Conservation (phyloP, 2,888 invertebrate genomes). For the Tineola bisselliella region DNA sequence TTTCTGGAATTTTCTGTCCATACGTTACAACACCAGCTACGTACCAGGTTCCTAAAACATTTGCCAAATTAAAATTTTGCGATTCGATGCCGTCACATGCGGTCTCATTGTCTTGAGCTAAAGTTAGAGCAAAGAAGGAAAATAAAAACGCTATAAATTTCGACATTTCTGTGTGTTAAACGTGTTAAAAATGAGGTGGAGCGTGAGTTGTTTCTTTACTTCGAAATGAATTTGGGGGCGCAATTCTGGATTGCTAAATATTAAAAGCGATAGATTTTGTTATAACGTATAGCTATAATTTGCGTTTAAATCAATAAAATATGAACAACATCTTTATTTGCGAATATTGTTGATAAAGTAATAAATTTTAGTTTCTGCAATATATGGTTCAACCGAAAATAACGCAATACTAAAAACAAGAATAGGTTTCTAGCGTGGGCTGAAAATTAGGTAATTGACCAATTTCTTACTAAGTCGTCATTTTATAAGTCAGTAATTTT, state of each 20-base stretch:
- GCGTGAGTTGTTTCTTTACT: background rate
- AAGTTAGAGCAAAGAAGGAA: background rate
- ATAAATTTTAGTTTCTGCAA: too few species aligned
- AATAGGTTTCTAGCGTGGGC: background rate
- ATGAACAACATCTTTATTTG: too few species aligned
- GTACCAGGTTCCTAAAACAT: slow-evolving; percentile 30
- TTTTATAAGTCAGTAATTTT: too few species aligned
- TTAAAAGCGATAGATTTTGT: too few species aligned
- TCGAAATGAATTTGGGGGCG: background rate
- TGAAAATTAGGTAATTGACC: background rate
- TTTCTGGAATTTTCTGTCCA: slow-evolving; percentile 32
- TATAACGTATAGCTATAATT: too few species aligned
- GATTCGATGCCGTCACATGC: slow-evolving; percentile 2
- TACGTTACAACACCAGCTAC: slow-evolving; percentile 35
- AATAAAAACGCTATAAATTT: background rate
- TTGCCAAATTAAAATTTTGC: slow-evolving; percentile 3
- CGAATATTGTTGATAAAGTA: too few species aligned
- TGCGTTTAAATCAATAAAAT: too few species aligned
- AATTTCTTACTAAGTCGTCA: background rate
- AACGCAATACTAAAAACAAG: background rate
- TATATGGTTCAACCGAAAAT: too few species aligned
- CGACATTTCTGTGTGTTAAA: slow-evolving; percentile 4
- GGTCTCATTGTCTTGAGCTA: background rate
- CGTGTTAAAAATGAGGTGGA: background rate
- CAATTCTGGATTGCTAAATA: background rate